A percentile compares a stretch with the other conserved stretches of the same genome.
Conservation (phyloP, 2,113 vertebrate species). For the Marmota flaviventris region DNA sequence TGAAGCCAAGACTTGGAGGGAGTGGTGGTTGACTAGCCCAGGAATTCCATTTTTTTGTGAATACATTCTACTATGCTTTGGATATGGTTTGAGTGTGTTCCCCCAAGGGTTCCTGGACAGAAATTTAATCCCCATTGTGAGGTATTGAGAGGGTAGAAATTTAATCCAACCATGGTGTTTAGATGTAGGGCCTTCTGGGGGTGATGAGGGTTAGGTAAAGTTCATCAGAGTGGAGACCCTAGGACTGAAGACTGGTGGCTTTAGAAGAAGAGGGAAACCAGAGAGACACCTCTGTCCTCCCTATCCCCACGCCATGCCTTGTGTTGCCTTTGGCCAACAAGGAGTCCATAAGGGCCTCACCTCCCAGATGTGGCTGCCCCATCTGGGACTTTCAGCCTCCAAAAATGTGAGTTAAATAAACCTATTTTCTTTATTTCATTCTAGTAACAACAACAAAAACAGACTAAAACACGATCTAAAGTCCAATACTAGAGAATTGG, state of each 20-base stretch:
- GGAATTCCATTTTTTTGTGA: not conserved
- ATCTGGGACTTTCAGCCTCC: not conserved
- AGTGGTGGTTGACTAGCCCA: not conserved
- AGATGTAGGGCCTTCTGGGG: not conserved
- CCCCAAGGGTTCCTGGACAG: too few relatives aligned
- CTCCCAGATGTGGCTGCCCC: not conserved
- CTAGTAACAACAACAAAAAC: too few relatives aligned
- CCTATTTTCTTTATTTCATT: not conserved
- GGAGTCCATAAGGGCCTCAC: not conserved
- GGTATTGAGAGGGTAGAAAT: not conserved
- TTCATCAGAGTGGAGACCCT: too few relatives aligned
- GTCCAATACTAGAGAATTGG: not conserved
- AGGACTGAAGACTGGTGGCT: not conserved
- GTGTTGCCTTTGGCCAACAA: too few relatives aligned
- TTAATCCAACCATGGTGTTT: not conserved
- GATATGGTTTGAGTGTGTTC: not conserved
- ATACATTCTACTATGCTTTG: not conserved
- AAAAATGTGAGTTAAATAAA: not conserved
- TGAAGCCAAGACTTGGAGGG: not conserved
- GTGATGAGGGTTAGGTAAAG: not conserved
- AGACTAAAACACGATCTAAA: not conserved
- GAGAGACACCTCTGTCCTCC: not conserved
- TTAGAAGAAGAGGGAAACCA: too few relatives aligned
- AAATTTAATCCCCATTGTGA: not conserved
- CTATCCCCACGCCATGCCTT: too few relatives aligned